Percentiles rank a stretch among this genome's conserved stretches.
phyloP scores from a whole-genome alignment of 2,888 invertebrate genomes.

The Anthoptus insignis region DNA sequence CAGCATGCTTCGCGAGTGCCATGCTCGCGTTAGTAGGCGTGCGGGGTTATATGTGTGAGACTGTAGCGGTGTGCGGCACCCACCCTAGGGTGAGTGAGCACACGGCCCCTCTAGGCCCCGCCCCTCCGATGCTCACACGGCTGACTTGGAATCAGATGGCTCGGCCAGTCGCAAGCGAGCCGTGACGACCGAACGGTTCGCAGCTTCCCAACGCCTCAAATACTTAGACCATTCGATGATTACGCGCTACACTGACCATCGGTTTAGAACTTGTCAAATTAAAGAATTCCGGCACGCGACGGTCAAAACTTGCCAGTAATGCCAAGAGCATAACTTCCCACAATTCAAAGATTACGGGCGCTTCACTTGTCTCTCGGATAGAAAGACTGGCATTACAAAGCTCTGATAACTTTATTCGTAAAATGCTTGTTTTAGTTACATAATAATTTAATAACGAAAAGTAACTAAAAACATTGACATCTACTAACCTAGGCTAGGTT shows the following conservation, averaged over 20 bases:
- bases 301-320: no score
- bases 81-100: conserved; percentile 69
- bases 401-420: conserved; percentile 6
- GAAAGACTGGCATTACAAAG: conserved; percentile 6
- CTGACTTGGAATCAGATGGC: conserved; percentile 86
- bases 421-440: not conserved
- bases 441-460: no score
- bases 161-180: conserved; percentile 85
- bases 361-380: conserved; percentile 15
- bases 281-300: conserved; percentile 65
- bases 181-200: conserved; percentile 86
- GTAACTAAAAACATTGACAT: no score
- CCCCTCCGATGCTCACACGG: conserved; percentile 85
- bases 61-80: conserved; percentile 54
- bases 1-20: conserved; percentile 58
- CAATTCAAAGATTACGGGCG: conserved; percentile 22
- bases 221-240: conserved; percentile 82
- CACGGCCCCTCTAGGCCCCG: conserved; percentile 71
- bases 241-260: conserved; percentile 81
- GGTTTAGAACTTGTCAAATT: conserved; percentile 80
- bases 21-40: conserved; percentile 66
- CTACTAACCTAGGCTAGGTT: no score
- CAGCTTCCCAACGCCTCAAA: conserved; percentile 66
- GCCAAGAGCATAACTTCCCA: conserved; percentile 9
- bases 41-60: conserved; percentile 63